Evolutionary conservation across 2,113 vertebrate species (phyloP).

Genomic region (Pangasianodon gigas): DNA sequence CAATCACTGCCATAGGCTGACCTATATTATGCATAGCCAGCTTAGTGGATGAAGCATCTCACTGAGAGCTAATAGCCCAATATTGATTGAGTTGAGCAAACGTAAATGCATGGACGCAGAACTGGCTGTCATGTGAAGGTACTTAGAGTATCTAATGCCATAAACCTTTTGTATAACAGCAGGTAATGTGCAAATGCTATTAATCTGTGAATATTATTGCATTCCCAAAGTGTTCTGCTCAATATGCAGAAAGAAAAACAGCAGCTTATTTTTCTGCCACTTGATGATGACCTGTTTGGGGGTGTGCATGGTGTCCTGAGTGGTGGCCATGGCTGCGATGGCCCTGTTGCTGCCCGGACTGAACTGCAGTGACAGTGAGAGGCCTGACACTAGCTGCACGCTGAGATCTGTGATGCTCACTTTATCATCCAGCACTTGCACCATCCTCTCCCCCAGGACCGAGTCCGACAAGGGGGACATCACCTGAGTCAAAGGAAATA

Average conservation of each 20-base stretch:
- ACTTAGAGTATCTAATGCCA: conserved; percentile 59
- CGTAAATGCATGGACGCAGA: conserved; percentile 41
- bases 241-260: background rate
- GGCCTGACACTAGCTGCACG: conserved; percentile 87
- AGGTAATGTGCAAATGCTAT: conserved; percentile 60
- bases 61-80: conserved; percentile 58
- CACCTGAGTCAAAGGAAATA: conserved; percentile 72
- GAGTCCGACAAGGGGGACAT: conserved; percentile 86
- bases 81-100: conserved; percentile 62
- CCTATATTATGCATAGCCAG: conserved; percentile 62
- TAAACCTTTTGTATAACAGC: conserved; percentile 49
- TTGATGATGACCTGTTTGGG: conserved; percentile 82
- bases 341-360: conserved; percentile 85
- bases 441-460: conserved; percentile 85
- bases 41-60: conserved; percentile 57
- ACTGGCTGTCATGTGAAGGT: conserved; percentile 52
- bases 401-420: conserved; percentile 91
- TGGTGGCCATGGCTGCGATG: conserved; percentile 83
- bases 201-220: conserved; percentile 37
- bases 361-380: conserved; percentile 88
- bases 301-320: conserved; percentile 81
- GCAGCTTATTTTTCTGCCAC: background rate
- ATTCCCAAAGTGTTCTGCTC: background rate
- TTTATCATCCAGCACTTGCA: conserved; percentile 91
- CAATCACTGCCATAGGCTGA: conserved; percentile 49